Conservation (phyloP, 1,140 invertebrate species). For the Protaetia brevitarsis region DNA sequence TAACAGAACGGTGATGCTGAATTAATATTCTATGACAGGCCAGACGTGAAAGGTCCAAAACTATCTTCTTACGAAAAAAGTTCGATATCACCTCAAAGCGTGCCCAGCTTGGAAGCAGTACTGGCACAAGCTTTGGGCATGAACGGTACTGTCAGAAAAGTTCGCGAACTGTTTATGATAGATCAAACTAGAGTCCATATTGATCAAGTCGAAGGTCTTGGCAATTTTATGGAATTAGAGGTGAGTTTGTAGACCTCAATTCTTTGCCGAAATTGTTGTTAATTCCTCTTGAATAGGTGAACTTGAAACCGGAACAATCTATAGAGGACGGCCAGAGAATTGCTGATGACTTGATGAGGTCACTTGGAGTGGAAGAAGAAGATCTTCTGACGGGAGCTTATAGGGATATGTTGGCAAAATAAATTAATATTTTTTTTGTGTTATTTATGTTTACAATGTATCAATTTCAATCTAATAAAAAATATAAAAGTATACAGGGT, state of each 20-base stretch:
- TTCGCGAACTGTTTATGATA: constrained; percentile 70
- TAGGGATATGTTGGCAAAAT: no score
- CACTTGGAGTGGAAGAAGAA: constrained; percentile 64
- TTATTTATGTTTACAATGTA: no score
- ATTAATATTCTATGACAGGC: constrained; percentile 77
- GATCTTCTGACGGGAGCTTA: constrained; percentile 75
- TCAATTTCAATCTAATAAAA: no score
- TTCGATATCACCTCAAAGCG: constrained; percentile 49
- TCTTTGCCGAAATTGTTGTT: background rate
- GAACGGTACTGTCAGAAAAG: constrained; percentile 68
- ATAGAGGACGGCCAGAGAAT: constrained; percentile 68
- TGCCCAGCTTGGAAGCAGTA: constrained; percentile 50
- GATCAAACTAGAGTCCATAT: constrained; percentile 86
- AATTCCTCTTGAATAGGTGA: constrained; percentile 51
- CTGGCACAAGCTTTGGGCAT: constrained; percentile 60
- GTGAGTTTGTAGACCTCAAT: constrained; percentile 56
- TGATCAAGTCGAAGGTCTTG: constrained; percentile 77
- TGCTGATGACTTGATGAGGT: constrained; percentile 66
- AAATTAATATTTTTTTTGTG: no score
- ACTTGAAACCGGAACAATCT: constrained; percentile 64
- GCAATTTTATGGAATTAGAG: constrained; percentile 88
- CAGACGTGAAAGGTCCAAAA: constrained; percentile 69
- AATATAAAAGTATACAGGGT: no score
- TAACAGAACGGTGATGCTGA: constrained; percentile 57
- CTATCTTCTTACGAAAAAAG: constrained; percentile 61